Conservation (phyloP, 2,797 vertebrate genomes). For the Salmo trutta region DNA sequence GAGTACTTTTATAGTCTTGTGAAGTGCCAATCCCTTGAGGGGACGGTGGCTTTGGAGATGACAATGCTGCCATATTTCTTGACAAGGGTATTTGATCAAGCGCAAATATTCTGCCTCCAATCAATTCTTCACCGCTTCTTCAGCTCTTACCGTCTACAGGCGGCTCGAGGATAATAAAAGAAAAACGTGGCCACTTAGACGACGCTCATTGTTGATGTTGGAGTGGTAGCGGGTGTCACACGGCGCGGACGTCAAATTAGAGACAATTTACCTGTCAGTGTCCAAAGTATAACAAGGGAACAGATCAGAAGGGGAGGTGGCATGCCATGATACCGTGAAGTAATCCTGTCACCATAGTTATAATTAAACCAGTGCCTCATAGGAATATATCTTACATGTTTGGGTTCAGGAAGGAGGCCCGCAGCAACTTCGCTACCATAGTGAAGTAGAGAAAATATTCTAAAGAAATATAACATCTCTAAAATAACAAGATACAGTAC, state of each 20-base stretch:
- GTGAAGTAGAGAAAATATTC: neutral
- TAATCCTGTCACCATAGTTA: constrained; percentile 7
- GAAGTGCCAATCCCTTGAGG: constrained; percentile 62
- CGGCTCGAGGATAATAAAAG: constrained; percentile 3
- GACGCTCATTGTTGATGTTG: constrained; percentile 36
- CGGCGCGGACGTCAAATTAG: constrained; percentile 36
- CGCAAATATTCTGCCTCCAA: constrained; percentile 61
- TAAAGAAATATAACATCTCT: no score
- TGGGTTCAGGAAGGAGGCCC: neutral
- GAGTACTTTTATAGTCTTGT: constrained; percentile 63
- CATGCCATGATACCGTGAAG: neutral
- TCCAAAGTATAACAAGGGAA: constrained; percentile 19
- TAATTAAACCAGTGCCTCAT: constrained; percentile 39
- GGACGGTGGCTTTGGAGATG: constrained; percentile 58
- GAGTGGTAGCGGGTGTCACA: constrained; percentile 18
- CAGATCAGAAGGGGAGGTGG: constrained; percentile 11
- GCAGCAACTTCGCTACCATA: neutral
- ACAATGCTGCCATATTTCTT: constrained; percentile 73
- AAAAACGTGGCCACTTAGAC: neutral
- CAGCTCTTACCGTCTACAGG: constrained; percentile 43
- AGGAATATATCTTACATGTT: constrained; percentile 35
- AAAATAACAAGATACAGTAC: neutral
- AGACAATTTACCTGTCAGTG: constrained; percentile 38
- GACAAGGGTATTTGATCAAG: constrained; percentile 76
- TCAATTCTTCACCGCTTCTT: constrained; percentile 54